Base-by-base conservation (phyloP, 1,140 invertebrate genomes). In the Lordiphosa clarofinis region DNA sequence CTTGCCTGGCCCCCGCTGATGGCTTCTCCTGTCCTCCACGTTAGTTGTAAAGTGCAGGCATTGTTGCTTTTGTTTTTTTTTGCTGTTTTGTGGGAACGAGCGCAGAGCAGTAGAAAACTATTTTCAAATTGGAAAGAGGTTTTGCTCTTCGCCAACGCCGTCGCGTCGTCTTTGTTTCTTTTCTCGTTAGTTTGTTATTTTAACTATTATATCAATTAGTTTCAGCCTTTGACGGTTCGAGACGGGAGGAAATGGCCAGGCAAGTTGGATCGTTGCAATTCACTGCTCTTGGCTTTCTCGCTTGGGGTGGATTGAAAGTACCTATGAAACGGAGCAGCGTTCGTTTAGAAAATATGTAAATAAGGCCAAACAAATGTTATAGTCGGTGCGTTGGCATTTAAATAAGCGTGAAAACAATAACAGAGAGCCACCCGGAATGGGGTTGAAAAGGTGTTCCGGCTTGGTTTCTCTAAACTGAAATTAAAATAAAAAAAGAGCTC, bases 181-280 rank as follows among this genome's bases (percentile, higher is more conserved):
- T 75, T 72, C 76, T 82, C 78, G 76, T 84, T 82, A 82, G 76
- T 78, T 84, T 76, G 78, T 76, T 82, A 84, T 82, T 82, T 82
- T 84, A 82, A 82, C 76, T 82, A 82, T 82, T 82, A 82, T 84
- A 82, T 82, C 76, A 82, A 82, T 82, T 82, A 82, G 76, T 82
- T 82, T 70, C 68, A 66, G 63, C 56, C 49, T 82, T 82, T 82
- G 76, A 82, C 76, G 78, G 56, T 66, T 58, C 33, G 55, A 8
- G 13, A 38, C 38, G 47, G 35, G 47, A 65, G 72, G 76, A 82
- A 84, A 74, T 84, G 68, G 37, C 49, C 40, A 66, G 19, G 21
- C 40, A 37, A 54, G 52, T 42, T 43, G 48, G 12, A 61, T 44
- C 76, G 76, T 76, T 68, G 76, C 75, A 76, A 82, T 71, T 75